phyloP scores from a whole-genome alignment of 2,113 vertebrate species.

The mouse (Mus musculus) region DNA sequence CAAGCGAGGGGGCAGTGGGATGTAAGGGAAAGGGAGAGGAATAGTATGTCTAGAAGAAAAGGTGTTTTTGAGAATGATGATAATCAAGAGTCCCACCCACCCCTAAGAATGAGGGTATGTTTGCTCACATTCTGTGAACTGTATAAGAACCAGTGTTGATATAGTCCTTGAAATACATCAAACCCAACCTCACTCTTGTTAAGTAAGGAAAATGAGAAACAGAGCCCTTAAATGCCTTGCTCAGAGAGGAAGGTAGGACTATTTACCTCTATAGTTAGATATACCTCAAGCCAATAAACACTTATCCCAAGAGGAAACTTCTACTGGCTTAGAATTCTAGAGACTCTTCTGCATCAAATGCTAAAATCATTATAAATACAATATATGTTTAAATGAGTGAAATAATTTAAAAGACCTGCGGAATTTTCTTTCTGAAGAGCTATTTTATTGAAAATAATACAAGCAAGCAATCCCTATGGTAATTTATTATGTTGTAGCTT shows the following conservation, averaged over 20 bases:
- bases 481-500: slow-evolving; percentile 67
- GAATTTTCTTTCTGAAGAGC: slow-evolving; percentile 47
- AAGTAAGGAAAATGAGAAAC: slow-evolving; percentile 58
- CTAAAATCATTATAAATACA: slow-evolving; percentile 30
- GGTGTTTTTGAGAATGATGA: neutral
- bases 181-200: neutral
- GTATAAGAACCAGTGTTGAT: neutral
- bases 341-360: neutral
- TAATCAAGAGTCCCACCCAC: neutral
- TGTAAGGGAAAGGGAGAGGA: neutral
- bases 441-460: slow-evolving; percentile 52
- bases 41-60: neutral
- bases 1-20: neutral
- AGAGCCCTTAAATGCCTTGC: slow-evolving; percentile 34
- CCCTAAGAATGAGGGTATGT: neutral
- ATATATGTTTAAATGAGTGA: slow-evolving; percentile 31
- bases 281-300: slow-evolving; percentile 12
- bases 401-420: slow-evolving; percentile 42
- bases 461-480: neutral
- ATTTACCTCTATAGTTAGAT: slow-evolving; percentile 8
- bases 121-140: slow-evolving; percentile 9
- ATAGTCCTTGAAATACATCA: neutral
- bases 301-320: neutral
- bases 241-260: neutral
- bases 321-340: slow-evolving; percentile 37